Evolutionary conservation across 2,888 invertebrate species (phyloP).

Genomic region (Drosophila pseudotalamancana): DNA sequence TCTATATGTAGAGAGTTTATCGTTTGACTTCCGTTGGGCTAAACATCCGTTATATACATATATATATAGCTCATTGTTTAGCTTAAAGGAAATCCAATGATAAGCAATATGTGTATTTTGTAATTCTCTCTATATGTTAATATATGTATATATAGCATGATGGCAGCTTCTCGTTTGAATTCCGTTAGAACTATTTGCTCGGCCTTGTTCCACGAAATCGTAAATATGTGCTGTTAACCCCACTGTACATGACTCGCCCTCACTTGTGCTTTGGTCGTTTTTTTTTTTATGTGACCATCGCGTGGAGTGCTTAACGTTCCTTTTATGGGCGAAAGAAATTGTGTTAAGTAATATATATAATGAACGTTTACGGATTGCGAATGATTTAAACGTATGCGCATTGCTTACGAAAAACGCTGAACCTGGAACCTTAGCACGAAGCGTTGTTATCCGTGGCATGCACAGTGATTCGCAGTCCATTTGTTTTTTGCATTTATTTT

Average conservation of each 20-base stretch:
- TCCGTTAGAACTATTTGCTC: no score
- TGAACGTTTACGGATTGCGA: constrained; percentile 40
- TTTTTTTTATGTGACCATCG: constrained; percentile 44
- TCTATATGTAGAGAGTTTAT: neutral
- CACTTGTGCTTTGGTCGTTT: neutral
- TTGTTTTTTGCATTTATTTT: neutral
- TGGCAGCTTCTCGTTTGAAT: no score
- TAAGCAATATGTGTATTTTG: no score
- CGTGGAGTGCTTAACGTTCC: constrained; percentile 22
- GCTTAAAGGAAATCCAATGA: no score
- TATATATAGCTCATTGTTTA: no score
- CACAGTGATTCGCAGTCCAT: constrained; percentile 27
- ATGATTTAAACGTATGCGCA: constrained; percentile 25
- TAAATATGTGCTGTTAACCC: constrained; percentile 32
- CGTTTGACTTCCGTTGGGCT: neutral
- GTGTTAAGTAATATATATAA: constrained; percentile 39
- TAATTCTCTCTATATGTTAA: no score
- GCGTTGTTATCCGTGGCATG: neutral
- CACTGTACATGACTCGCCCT: neutral
- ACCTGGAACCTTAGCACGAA: constrained; percentile 39
- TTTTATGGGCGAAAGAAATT: constrained; percentile 44
- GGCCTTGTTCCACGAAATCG: constrained; percentile 44
- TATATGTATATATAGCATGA: no score
- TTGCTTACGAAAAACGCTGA: constrained; percentile 26
- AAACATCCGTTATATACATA: no score